phyloP scores from a whole-genome alignment of 2,113 vertebrate genomes.

The Hemicordylus capensis region DNA sequence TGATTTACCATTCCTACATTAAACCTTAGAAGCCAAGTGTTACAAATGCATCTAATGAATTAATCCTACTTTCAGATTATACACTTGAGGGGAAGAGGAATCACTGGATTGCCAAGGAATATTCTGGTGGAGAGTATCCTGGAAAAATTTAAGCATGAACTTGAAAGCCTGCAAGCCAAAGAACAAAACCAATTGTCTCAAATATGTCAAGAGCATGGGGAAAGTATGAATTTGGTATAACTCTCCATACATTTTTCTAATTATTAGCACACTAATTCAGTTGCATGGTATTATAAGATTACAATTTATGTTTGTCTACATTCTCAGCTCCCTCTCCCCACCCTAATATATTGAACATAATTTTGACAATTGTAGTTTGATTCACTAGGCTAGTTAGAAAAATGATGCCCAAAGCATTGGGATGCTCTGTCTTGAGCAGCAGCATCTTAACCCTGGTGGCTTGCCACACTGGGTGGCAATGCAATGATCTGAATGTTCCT shows the following conservation, averaged over 20 bases:
- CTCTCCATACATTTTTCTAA: neutral
- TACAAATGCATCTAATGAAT: neutral
- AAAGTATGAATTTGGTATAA: slow-evolving; percentile 47
- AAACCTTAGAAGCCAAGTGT: neutral
- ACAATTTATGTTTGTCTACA: neutral
- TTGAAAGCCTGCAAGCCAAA: slow-evolving; percentile 7
- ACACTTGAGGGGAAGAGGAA: slow-evolving; percentile 43
- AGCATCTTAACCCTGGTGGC: too few relatives aligned
- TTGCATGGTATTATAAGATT: neutral
- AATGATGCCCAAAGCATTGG: neutral
- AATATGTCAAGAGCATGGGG: slow-evolving; percentile 38
- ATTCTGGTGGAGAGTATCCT: slow-evolving; percentile 50
- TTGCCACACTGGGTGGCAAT: too few relatives aligned
- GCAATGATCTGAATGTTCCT: too few relatives aligned
- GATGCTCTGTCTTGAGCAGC: neutral
- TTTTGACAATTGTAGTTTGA: neutral
- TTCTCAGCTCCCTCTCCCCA: neutral
- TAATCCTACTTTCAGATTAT: slow-evolving; percentile 38
- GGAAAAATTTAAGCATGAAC: slow-evolving; percentile 48
- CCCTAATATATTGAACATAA: neutral
- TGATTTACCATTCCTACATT: neutral
- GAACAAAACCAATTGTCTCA: slow-evolving; percentile 32
- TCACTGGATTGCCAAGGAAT: slow-evolving; percentile 39
- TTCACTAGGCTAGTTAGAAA: neutral
- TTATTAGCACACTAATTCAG: neutral